Percentiles rank a stretch among this genome's conserved stretches.
Conservation (phyloP, 2,113 vertebrate genomes). For the Chinchilla lanigera region DNA sequence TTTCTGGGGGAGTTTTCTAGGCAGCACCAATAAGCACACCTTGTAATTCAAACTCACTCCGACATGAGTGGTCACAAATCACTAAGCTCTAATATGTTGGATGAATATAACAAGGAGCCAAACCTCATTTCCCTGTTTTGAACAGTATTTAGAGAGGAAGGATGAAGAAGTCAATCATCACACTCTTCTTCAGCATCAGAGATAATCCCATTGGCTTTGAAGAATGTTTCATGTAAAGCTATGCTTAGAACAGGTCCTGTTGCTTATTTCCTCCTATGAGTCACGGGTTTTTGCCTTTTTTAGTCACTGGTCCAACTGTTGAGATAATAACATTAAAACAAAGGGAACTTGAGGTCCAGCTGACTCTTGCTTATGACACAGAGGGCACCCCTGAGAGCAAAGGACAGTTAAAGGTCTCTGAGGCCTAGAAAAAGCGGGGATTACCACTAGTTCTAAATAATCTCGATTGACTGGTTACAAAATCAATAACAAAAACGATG, state of each 20-base stretch:
- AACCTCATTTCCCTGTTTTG: not conserved
- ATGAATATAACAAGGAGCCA: not conserved
- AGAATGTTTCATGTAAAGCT: not conserved
- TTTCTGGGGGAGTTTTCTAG: not conserved
- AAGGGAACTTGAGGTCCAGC: not conserved
- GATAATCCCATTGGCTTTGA: not conserved
- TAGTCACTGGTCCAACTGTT: not conserved
- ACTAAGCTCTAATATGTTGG: not conserved
- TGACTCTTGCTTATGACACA: not conserved
- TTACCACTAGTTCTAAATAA: not conserved
- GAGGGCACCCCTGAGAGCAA: fast-evolving
- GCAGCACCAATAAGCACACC: not conserved
- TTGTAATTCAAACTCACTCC: not conserved
- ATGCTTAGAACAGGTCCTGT: not conserved
- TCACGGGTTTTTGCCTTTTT: not conserved
- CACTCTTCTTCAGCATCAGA: constrained; percentile 5
- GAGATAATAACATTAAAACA: not conserved
- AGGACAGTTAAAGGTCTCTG: not conserved
- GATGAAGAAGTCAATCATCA: not conserved
- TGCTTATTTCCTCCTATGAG: not conserved
- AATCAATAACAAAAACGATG: not conserved
- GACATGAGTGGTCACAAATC: not conserved
- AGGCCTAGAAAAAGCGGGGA: not conserved
- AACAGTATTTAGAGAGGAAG: not conserved
- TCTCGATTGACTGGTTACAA: not conserved